Percentiles rank a stretch among this genome's conserved stretches.
Evolutionary conservation across 1,140 invertebrate species (phyloP).

Genomic region (Nephila pilipes): DNA sequence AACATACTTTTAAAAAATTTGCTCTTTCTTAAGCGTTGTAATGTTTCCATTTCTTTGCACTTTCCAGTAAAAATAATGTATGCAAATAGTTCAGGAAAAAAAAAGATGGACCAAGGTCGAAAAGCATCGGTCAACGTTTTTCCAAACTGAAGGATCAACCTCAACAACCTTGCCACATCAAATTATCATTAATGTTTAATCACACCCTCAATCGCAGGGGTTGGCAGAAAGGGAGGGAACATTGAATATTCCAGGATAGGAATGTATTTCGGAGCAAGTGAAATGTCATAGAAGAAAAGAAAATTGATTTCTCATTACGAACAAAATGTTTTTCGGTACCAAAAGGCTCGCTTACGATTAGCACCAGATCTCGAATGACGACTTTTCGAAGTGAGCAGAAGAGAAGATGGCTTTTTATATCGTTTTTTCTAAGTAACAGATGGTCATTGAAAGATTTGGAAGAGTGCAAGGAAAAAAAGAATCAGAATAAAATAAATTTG

Average conservation of each 20-base stretch:
- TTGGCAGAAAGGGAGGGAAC: not conserved
- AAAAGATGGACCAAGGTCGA: conserved; percentile 8
- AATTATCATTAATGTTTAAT: conserved; percentile 53
- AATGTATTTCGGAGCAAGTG: conserved; percentile 37
- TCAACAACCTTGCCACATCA: conserved; percentile 31
- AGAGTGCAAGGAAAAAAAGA: not conserved
- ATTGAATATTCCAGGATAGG: conserved; percentile 35
- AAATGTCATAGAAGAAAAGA: conserved; percentile 46
- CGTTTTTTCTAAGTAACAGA: conserved; percentile 50
- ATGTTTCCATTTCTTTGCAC: conserved; percentile 21
- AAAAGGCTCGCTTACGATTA: conserved; percentile 1
- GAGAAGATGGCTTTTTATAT: conserved; percentile 31
- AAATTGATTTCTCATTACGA: conserved; percentile 57
- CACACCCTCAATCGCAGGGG: not conserved
- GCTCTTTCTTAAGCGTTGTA: conserved; percentile 25
- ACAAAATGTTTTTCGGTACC: conserved; percentile 14
- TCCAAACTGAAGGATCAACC: not conserved
- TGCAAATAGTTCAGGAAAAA: not conserved
- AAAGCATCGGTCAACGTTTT: not conserved
- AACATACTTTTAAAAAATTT: not conserved
- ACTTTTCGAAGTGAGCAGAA: conserved; percentile 24
- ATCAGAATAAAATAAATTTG: not conserved
- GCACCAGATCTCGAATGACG: conserved; percentile 32
- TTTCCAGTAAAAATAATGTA: not conserved
- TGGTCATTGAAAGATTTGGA: conserved; percentile 19